These are phyloP conservation scores for Anoplius nigerrimus DNA, from an alignment of 2,888 invertebrate species.

Conservation along the genomic window DNA sequence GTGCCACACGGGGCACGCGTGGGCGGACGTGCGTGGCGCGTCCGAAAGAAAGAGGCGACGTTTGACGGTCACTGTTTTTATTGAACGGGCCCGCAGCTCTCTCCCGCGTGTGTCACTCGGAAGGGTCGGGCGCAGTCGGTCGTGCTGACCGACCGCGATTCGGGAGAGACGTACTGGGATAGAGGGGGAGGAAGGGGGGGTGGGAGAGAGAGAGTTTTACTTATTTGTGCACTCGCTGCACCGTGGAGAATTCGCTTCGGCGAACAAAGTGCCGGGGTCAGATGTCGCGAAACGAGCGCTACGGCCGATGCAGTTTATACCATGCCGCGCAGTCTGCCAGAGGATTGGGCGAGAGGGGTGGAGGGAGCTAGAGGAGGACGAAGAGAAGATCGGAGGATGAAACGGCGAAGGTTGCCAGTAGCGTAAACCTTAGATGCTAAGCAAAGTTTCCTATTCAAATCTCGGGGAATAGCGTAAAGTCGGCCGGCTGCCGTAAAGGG, in stretches of 20 bases:
- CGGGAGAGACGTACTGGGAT: background rate
- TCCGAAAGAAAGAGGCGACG: constrained; percentile 14
- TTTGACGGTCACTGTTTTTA: constrained; percentile 29
- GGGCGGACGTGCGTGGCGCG: background rate
- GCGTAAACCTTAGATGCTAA: no score
- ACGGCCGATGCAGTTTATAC: constrained; percentile 29
- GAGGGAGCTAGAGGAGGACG: background rate
- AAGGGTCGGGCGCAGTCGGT: constrained; percentile 31
- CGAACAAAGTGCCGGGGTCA: constrained; percentile 40
- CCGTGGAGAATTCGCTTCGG: constrained; percentile 34
- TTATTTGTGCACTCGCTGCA: constrained; percentile 4
- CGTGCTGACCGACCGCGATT: constrained; percentile 10
- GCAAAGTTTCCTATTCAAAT: no score
- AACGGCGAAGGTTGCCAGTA: no score
- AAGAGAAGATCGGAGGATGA: background rate
- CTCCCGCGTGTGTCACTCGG: constrained; percentile 28
- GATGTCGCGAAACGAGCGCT: constrained; percentile 27
- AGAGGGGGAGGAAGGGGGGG: constrained; percentile 7
- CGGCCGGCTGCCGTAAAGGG: no score
- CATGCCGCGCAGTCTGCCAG: background rate
- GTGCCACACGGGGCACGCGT: background rate
- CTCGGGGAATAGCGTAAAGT: no score
- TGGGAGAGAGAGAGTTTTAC: background rate
- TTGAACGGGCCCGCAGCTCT: constrained; percentile 26
- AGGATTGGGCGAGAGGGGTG: constrained; percentile 4